Percentiles rank a stretch among this genome's conserved stretches.
Conservation (phyloP, 1,140 invertebrate species). For the Varroa destructor region DNA sequence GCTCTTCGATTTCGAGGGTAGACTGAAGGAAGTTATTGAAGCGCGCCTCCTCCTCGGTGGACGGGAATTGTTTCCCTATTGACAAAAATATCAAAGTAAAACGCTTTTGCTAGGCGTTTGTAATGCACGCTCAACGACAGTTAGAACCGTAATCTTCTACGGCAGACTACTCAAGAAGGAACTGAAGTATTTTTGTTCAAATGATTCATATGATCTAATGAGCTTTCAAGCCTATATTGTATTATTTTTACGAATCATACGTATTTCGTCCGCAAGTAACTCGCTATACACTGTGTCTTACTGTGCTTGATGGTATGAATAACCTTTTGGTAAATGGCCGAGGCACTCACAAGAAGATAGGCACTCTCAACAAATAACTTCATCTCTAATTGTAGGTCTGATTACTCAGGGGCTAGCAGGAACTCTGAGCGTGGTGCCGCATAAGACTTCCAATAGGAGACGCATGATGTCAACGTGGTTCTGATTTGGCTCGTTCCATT, state of each 20-base stretch:
- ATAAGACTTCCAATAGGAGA: not conserved
- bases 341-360: conserved; percentile 2
- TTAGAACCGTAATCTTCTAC: no score
- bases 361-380: conserved; percentile 12
- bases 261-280: no score
- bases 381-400: not conserved
- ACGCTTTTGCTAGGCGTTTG: no score
- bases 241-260: no score
- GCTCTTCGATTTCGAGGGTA: conserved; percentile 13
- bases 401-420: not conserved
- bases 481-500: not conserved
- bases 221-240: no score
- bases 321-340: not conserved
- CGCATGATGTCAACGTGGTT: not conserved
- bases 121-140: no score
- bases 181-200: no score
- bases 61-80: not conserved
- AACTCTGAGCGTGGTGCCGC: not conserved
- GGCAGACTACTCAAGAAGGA: no score
- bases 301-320: conserved; percentile 8
- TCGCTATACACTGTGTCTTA: not conserved
- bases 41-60: not conserved
- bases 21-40: conserved; percentile 21
- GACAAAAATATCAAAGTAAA: no score
- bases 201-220: no score